These are phyloP conservation scores for Magallana ariakensis DNA, from an alignment of 1,140 invertebrate genomes.

Conservation along the genomic window DNA sequence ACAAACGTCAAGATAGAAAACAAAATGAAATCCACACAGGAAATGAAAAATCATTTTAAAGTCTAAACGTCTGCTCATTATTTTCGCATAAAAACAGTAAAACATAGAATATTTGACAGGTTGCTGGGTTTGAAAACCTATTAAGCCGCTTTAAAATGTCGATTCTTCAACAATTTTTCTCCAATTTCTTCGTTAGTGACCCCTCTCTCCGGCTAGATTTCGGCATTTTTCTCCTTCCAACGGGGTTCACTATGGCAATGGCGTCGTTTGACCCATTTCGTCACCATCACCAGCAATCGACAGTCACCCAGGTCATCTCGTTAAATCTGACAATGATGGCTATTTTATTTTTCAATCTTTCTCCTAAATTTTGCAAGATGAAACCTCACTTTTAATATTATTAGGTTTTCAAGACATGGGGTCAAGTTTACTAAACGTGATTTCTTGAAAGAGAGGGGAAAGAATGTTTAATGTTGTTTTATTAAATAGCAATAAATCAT, in stretches of 20 bases:
- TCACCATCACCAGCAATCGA: background rate
- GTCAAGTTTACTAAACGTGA: too few species aligned
- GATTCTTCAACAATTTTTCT: slow-evolving; percentile 2
- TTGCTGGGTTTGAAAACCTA: slow-evolving; percentile 23
- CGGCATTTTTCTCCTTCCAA: background rate
- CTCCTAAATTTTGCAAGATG: slow-evolving; percentile 19
- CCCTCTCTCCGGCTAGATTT: slow-evolving; percentile 7
- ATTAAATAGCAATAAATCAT: too few species aligned
- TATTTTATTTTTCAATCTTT: slow-evolving; percentile 4
- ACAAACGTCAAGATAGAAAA: background rate
- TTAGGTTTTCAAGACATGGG: background rate
- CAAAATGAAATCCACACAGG: slow-evolving; percentile 19
- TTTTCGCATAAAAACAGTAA: slow-evolving; percentile 33
- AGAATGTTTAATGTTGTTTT: too few species aligned
- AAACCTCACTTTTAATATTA: background rate
- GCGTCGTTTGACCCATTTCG: background rate
- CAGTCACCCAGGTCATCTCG: slow-evolving; percentile 11
- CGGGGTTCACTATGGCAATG: background rate
- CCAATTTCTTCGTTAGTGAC: slow-evolving; percentile 21
- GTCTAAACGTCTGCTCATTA: slow-evolving; percentile 31
- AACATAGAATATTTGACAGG: slow-evolving; percentile 30
- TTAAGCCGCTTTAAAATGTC: slow-evolving; percentile 24
- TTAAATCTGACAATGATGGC: slow-evolving; percentile 8
- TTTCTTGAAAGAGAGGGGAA: too few species aligned
- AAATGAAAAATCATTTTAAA: background rate